These are phyloP conservation scores for Drosophila birchii DNA, from an alignment of 2,888 invertebrate species.

Conservation along the genomic window DNA sequence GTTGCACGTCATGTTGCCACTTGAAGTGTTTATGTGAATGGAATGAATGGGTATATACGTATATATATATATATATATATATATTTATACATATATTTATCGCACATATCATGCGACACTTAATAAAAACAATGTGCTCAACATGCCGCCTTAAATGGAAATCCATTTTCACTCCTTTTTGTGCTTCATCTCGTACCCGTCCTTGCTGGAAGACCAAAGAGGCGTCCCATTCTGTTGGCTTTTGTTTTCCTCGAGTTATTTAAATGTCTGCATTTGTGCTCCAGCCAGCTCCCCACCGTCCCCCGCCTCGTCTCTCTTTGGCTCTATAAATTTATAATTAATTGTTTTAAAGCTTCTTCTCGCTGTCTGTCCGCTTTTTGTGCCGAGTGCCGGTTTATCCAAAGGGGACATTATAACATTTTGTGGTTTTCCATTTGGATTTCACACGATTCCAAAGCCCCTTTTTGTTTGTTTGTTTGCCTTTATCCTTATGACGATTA, in stretches of 20 bases:
- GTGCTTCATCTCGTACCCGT: constrained; percentile 51
- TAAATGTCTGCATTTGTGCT: constrained; percentile 69
- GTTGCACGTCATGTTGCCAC: constrained; percentile 82
- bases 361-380: constrained; percentile 39
- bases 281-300: neutral
- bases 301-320: neutral
- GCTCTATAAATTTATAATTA: constrained; percentile 69
- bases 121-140: constrained; percentile 84
- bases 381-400: constrained; percentile 23
- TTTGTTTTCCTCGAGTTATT: constrained; percentile 63
- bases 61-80: neutral
- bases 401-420: constrained; percentile 58
- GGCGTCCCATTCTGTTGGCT: constrained; percentile 21
- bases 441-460: constrained; percentile 21
- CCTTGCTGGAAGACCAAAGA: neutral
- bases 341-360: constrained; percentile 74
- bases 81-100: constrained; percentile 35
- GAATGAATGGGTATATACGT: constrained; percentile 20
- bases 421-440: constrained; percentile 61
- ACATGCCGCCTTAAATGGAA: constrained; percentile 81
- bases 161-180: constrained; percentile 76
- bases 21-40: constrained; percentile 82
- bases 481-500: constrained; percentile 26
- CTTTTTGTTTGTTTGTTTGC: constrained; percentile 20
- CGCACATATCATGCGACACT: constrained; percentile 80